phyloP scores from a whole-genome alignment of 2,888 invertebrate genomes.

The Gymnocheta viridis region DNA sequence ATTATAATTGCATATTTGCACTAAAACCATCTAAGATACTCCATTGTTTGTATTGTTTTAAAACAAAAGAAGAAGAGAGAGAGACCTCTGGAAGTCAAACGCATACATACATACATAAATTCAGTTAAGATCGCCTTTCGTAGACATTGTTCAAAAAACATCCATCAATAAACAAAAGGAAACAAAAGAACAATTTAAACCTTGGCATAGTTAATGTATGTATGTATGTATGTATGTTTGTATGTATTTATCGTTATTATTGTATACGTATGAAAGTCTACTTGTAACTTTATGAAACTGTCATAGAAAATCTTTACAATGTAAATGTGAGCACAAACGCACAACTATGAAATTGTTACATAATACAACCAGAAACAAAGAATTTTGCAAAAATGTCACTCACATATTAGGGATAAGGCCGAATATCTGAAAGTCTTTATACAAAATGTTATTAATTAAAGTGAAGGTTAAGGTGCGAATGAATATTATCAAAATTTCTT shows the following conservation, averaged over 20 bases:
- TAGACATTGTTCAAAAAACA: conserved; percentile 14
- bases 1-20: neutral
- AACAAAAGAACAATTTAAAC: conserved; percentile 22
- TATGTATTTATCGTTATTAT: too few species aligned
- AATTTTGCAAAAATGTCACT: too few species aligned
- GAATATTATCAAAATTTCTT: too few species aligned
- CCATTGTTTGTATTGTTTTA: neutral
- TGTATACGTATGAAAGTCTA: neutral
- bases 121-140: neutral
- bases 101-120: neutral
- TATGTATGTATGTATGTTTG: neutral
- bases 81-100: neutral
- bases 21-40: neutral
- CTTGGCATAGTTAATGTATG: conserved; percentile 28
- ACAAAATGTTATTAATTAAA: too few species aligned
- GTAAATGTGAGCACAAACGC: too few species aligned
- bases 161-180: conserved; percentile 28
- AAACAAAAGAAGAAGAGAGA: conserved; percentile 17
- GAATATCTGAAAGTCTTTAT: too few species aligned
- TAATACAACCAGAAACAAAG: too few species aligned
- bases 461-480: too few species aligned
- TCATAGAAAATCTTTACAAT: too few species aligned
- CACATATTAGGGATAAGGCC: too few species aligned
- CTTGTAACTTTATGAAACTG: too few species aligned
- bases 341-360: too few species aligned